Evolutionary conservation across 2,797 vertebrate genomes (phyloP).

Genomic region (Enteromius anoplus): DNA sequence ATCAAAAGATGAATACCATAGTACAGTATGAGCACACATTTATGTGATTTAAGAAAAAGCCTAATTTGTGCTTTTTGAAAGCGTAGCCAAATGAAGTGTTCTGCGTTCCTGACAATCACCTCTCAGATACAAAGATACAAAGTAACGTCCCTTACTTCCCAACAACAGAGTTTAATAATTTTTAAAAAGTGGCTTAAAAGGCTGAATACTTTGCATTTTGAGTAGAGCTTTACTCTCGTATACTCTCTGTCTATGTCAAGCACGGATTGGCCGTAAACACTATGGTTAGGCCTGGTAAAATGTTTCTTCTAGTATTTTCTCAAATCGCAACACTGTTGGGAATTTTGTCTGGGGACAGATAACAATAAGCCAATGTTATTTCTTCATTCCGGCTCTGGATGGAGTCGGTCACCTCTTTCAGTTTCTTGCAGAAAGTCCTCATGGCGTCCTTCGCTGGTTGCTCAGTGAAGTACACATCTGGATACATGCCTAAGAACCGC

Average conservation of each 20-base stretch:
- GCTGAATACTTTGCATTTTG: too few species aligned
- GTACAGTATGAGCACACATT: too few species aligned
- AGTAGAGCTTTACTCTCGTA: not conserved
- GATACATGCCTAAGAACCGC: conserved; percentile 72
- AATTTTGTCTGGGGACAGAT: conserved; percentile 91
- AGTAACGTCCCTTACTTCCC: not conserved
- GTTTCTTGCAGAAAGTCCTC: conserved; percentile 82
- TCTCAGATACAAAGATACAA: not conserved
- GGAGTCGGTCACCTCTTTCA: conserved; percentile 77
- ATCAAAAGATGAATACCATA: too few species aligned
- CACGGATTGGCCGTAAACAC: not conserved
- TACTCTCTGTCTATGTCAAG: not conserved
- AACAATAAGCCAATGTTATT: conserved; percentile 92
- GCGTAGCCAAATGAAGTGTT: not conserved
- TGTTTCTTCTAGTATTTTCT: conserved; percentile 21
- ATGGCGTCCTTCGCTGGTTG: conserved; percentile 87
- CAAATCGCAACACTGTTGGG: conserved; percentile 93
- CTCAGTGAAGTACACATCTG: conserved; percentile 92
- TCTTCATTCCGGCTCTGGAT: conserved; percentile 88
- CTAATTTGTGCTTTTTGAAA: not conserved
- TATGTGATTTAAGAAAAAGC: too few species aligned
- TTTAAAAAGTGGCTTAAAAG: not conserved
- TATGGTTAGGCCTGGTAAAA: not conserved
- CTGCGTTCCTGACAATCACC: not conserved
- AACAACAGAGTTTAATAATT: not conserved